Conservation (phyloP, 2,888 invertebrate species). For the Endotricha flammealis region DNA sequence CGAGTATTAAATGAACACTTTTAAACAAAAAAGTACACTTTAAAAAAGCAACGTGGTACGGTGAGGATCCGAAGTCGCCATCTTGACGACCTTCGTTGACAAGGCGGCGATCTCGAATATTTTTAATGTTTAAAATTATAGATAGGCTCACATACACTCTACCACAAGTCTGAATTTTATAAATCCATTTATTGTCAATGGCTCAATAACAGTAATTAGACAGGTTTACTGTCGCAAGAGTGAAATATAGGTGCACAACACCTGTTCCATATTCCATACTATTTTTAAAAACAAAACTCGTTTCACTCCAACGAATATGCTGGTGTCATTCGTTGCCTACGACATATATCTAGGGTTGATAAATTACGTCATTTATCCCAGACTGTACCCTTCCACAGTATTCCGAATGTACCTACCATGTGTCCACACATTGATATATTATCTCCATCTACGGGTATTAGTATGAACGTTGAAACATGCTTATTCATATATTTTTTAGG, state of each 20-base stretch:
- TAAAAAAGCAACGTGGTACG: no score
- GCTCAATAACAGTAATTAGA: conserved; percentile 19
- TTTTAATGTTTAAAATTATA: no score
- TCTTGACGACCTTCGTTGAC: no score
- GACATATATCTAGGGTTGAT: conserved; percentile 31
- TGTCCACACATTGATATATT: conserved; percentile 30
- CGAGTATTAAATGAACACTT: no score
- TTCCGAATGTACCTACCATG: conserved; percentile 21
- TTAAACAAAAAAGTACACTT: no score
- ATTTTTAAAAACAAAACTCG: conserved; percentile 27
- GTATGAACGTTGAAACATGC: conserved; percentile 5
- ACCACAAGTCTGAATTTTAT: conserved; percentile 8
- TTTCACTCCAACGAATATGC: conserved; percentile 26
- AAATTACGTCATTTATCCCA: conserved; percentile 42
- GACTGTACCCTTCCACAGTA: conserved; percentile 26
- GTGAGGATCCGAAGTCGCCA: no score
- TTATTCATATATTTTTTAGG: no score
- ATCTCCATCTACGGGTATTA: conserved; percentile 19
- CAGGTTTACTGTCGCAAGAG: conserved; percentile 29
- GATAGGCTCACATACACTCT: no score
- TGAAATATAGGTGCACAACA: conserved; percentile 40
- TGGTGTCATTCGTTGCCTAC: conserved; percentile 34
- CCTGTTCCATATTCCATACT: conserved; percentile 34
- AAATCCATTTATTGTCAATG: neutral
- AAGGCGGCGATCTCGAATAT: no score